phyloP scores from a whole-genome alignment of 2,797 vertebrate genomes.

The Sarcoramphus papa region DNA sequence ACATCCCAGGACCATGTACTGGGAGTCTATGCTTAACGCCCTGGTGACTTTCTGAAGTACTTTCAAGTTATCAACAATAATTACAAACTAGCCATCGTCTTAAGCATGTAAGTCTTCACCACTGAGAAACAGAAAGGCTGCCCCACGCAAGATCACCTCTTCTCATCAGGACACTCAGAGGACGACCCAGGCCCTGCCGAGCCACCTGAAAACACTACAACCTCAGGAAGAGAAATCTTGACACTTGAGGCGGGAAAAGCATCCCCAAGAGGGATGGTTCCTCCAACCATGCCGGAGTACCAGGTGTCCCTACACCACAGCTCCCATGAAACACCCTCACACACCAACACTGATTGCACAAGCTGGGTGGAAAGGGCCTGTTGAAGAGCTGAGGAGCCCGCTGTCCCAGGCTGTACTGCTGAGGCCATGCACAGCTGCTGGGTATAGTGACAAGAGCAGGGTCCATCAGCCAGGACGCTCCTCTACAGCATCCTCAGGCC shows the following conservation, averaged over 20 bases:
- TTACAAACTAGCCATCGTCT: background rate
- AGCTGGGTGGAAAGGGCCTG: background rate
- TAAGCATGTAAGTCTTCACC: background rate
- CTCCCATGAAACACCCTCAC: background rate
- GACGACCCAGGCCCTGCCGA: background rate
- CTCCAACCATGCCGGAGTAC: accelerated
- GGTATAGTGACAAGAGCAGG: background rate
- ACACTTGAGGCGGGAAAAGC: background rate
- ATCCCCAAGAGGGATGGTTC: accelerated
- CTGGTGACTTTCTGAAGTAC: background rate
- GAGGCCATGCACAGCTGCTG: background rate
- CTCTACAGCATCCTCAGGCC: background rate
- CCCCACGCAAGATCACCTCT: background rate
- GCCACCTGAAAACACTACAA: background rate
- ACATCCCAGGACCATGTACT: background rate
- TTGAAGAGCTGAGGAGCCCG: background rate
- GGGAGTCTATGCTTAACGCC: background rate
- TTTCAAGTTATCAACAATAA: background rate
- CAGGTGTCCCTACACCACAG: background rate
- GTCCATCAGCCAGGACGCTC: accelerated
- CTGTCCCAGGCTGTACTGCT: background rate
- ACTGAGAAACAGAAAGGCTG: background rate
- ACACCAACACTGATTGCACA: accelerated
- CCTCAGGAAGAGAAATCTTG: background rate
- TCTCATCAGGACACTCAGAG: background rate